Conservation (phyloP, 2,113 vertebrate genomes). For the Triplophysa tibetana region DNA sequence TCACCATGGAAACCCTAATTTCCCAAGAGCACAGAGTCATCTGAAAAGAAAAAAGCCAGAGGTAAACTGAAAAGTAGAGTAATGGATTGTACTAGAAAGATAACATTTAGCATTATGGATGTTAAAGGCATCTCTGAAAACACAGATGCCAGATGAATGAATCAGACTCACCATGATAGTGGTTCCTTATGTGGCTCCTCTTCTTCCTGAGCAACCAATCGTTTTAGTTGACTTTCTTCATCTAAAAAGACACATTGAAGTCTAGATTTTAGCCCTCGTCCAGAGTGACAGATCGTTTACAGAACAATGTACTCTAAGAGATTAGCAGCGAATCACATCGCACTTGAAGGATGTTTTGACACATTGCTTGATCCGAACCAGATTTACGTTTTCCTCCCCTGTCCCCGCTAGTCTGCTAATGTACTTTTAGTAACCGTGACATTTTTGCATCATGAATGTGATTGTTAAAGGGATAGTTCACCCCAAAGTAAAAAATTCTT, state of each 20-base stretch:
- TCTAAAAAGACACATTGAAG: slow-evolving; percentile 72
- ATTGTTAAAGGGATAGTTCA: too few relatives aligned
- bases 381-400: too few relatives aligned
- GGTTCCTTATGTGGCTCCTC: slow-evolving; percentile 73
- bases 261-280: not conserved
- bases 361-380: too few relatives aligned
- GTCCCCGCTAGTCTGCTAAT: too few relatives aligned
- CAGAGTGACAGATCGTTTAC: not conserved
- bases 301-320: not conserved
- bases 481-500: too few relatives aligned
- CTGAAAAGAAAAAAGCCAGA: slow-evolving; percentile 59
- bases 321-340: too few relatives aligned
- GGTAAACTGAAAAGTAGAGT: not conserved
- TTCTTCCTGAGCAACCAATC: slow-evolving; percentile 76
- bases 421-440: too few relatives aligned
- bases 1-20: slow-evolving; percentile 61
- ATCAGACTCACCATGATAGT: slow-evolving; percentile 78
- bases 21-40: slow-evolving; percentile 56
- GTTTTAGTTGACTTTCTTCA: slow-evolving; percentile 78
- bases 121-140: not conserved
- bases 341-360: too few relatives aligned
- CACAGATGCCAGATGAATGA: not conserved
- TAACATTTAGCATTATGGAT: too few relatives aligned
- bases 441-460: too few relatives aligned
- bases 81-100: too few relatives aligned